These are phyloP conservation scores for Plemyria rubiginata DNA, from an alignment of 2,888 invertebrate species.

Conservation along the genomic window DNA sequence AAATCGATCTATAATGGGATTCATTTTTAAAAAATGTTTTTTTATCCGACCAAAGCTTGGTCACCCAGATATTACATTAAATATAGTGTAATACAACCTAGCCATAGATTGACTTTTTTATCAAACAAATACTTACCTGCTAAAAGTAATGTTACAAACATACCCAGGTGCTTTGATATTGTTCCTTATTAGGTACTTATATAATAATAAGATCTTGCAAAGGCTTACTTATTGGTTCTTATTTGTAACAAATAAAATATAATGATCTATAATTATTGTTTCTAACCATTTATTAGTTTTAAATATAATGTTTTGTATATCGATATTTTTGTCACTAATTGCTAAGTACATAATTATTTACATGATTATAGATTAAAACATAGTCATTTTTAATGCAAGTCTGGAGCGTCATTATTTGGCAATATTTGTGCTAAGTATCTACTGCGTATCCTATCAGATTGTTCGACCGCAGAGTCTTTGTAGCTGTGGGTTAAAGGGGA, in stretches of 20 bases:
- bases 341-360: slow-evolving; percentile 40
- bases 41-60: too few species aligned
- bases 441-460: slow-evolving; percentile 78
- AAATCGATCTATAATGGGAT: too few species aligned
- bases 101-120: too few species aligned
- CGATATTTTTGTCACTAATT: slow-evolving; percentile 34
- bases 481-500: slow-evolving; percentile 48
- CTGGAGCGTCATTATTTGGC: slow-evolving; percentile 70
- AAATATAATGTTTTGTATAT: slow-evolving; percentile 20
- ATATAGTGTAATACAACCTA: too few species aligned
- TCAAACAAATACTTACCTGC: too few species aligned
- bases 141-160: too few species aligned
- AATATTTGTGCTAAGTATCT: slow-evolving; percentile 79
- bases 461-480: slow-evolving; percentile 59
- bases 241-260: not conserved
- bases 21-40: too few species aligned
- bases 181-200: too few species aligned
- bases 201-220: too few species aligned
- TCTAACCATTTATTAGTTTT: slow-evolving; percentile 19
- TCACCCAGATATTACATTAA: too few species aligned
- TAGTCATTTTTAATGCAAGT: slow-evolving; percentile 56
- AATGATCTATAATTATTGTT: slow-evolving; percentile 11
- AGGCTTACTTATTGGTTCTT: too few species aligned
- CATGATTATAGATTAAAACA: slow-evolving; percentile 35
- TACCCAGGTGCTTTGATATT: too few species aligned